Percentiles rank a stretch among this genome's conserved stretches.
Conservation (phyloP, 2,797 vertebrate species). For the Buphagus erythrorhynchus region DNA sequence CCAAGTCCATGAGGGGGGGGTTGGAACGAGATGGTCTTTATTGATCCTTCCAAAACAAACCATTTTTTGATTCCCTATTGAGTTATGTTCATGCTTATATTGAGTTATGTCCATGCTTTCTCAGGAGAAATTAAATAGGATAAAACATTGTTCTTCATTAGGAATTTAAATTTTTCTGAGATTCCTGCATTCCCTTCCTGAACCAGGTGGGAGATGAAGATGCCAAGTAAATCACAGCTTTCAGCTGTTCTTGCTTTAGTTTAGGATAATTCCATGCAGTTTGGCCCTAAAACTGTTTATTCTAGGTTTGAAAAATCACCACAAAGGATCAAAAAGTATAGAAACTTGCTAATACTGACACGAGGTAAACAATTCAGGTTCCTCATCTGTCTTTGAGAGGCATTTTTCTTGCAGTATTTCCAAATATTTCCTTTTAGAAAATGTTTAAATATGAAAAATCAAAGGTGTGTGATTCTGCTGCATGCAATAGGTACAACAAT, state of each 20-base stretch:
- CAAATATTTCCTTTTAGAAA: neutral
- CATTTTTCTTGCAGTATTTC: neutral
- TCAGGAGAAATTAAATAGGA: neutral
- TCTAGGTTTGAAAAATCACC: neutral
- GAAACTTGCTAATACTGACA: neutral
- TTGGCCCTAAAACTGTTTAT: neutral
- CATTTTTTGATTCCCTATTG: neutral
- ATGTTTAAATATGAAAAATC: neutral
- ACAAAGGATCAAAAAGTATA: neutral
- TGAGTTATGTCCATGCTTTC: neutral
- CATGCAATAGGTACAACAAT: neutral
- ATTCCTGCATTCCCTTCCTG: neutral
- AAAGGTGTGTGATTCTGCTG: neutral
- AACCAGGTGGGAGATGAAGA: neutral
- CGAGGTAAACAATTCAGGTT: neutral
- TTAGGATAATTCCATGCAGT: neutral
- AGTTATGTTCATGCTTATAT: neutral
- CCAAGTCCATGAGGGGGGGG: rapidly evolving
- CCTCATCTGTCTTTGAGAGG: neutral
- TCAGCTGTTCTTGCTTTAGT: neutral
- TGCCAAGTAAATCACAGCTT: neutral
- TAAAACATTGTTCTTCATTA: neutral
- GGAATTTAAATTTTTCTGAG: neutral
- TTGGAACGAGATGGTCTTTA: neutral
- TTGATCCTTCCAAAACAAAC: neutral